These are phyloP conservation scores for Phengaris arion DNA, from an alignment of 2,888 invertebrate species.

Conservation along the genomic window DNA sequence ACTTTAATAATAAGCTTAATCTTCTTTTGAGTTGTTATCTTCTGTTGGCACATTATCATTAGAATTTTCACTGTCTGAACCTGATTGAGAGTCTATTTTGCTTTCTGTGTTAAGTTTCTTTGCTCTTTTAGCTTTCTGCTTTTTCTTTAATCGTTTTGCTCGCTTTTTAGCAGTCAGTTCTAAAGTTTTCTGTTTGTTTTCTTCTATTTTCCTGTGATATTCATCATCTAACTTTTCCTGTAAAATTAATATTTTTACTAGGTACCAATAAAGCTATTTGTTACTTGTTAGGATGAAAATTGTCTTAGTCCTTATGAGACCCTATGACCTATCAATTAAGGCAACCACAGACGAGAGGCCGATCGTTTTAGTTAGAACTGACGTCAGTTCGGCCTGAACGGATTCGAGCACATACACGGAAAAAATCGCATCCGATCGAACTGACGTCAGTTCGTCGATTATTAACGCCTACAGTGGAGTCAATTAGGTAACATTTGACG, in stretches of 20 bases:
- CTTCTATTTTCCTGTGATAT: conserved; percentile 88
- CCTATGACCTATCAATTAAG: no score
- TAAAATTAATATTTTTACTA: conserved; percentile 38
- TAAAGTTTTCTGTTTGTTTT: conserved; percentile 85
- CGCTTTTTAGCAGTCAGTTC: conserved; percentile 94
- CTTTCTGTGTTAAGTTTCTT: conserved; percentile 63
- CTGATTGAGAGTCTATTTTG: conserved; percentile 49
- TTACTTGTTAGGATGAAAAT: no score
- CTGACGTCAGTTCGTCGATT: no score
- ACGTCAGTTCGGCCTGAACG: no score
- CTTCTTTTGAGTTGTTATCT: conserved; percentile 5
- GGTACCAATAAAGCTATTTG: not conserved
- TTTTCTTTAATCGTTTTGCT: conserved; percentile 91
- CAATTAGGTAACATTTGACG: no score
- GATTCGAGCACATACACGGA: no score
- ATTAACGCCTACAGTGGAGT: no score
- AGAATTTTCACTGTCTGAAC: conserved; percentile 41
- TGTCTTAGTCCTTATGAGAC: no score
- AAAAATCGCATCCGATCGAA: no score
- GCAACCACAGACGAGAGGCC: no score
- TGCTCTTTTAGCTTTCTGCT: conserved; percentile 70
- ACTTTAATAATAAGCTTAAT: not conserved
- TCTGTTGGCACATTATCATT: conserved; percentile 15
- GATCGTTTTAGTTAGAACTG: no score
- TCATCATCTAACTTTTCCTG: conserved; percentile 91